Conservation (phyloP, 1,140 invertebrate genomes). For the Trichonephila clavata region DNA sequence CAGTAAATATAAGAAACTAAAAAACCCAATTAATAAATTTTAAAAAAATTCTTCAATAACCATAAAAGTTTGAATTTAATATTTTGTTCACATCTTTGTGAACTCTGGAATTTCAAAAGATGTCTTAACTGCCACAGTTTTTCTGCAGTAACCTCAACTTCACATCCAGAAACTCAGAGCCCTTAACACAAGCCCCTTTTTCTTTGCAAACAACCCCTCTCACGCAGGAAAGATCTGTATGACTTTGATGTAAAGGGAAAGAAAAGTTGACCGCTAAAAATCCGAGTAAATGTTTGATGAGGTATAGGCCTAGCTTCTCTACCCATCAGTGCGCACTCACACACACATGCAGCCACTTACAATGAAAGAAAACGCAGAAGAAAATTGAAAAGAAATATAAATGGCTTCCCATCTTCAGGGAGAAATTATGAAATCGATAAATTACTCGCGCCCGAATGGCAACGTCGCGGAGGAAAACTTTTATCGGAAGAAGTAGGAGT, state of each 20-base stretch:
- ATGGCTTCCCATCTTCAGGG: constrained; percentile 70
- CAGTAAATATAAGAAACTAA: too few relatives aligned
- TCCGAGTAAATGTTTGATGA: constrained; percentile 73
- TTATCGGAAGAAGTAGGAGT: constrained; percentile 69
- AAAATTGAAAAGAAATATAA: constrained; percentile 75
- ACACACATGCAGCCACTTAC: constrained; percentile 49
- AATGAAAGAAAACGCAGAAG: constrained; percentile 23
- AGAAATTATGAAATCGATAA: constrained; percentile 75
- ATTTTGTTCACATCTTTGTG: too few relatives aligned
- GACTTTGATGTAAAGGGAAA: constrained; percentile 57
- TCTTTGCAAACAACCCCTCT: neutral
- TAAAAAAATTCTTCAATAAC: too few relatives aligned
- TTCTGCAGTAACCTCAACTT: neutral
- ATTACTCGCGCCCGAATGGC: constrained; percentile 71
- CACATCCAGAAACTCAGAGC: neutral
- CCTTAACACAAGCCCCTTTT: neutral
- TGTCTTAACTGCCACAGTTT: neutral
- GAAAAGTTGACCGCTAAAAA: constrained; percentile 71
- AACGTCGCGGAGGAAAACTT: constrained; percentile 71
- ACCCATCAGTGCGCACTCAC: constrained; percentile 21
- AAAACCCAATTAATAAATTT: too few relatives aligned
- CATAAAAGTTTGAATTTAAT: too few relatives aligned
- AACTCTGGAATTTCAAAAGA: too few relatives aligned
- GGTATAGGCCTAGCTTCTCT: neutral
- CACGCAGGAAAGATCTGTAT: neutral